phyloP scores from a whole-genome alignment of 2,888 invertebrate species.

The Alsophila aescularia region DNA sequence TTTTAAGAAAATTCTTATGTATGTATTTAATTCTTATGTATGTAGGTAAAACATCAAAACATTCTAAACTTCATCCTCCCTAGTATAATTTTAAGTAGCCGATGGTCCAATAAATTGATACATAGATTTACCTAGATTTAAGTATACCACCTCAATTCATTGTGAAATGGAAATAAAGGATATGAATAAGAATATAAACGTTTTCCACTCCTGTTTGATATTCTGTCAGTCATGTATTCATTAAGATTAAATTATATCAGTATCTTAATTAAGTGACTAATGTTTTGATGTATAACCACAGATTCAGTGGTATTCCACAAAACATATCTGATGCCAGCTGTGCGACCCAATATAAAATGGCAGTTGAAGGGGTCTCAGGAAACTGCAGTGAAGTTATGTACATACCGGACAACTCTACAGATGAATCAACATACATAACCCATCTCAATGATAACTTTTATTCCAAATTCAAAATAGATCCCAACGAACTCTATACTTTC shows the following conservation, averaged over 20 bases:
- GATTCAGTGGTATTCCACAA: conserved; percentile 82
- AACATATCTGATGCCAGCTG: conserved; percentile 80
- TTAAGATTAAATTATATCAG: no score
- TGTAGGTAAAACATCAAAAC: no score
- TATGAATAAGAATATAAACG: no score
- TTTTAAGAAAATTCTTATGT: background rate
- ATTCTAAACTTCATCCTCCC: no score
- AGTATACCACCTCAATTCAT: no score
- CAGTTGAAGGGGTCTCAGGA: conserved; percentile 74
- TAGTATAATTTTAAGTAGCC: no score
- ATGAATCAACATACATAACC: conserved; percentile 73
- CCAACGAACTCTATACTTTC: conserved; percentile 80
- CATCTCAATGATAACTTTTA: conserved; percentile 77
- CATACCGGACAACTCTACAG: conserved; percentile 73
- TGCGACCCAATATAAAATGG: conserved; percentile 81
- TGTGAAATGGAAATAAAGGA: no score
- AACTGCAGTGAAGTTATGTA: conserved; percentile 75
- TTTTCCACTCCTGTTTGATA: no score
- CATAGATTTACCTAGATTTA: no score
- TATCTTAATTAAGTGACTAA: background rate
- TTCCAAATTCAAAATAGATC: conserved; percentile 81
- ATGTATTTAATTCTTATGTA: background rate
- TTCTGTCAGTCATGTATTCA: no score
- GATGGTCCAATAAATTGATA: no score
- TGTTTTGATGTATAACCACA: conserved; percentile 37